Base-by-base conservation (phyloP, 2,113 vertebrate species). In the Notarius lentiginosus region DNA sequence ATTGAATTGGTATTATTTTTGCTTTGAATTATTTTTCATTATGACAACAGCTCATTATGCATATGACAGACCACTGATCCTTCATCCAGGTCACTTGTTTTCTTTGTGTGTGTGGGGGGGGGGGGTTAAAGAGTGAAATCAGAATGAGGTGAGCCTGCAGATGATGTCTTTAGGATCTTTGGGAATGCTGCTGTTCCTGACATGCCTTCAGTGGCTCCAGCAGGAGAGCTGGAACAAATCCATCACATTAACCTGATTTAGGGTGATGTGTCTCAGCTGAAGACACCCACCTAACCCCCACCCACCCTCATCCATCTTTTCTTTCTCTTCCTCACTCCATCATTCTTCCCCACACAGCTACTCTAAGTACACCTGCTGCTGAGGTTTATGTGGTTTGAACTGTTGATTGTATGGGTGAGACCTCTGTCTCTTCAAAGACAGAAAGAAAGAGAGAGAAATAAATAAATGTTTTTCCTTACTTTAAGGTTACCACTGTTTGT, bases 151-250 rank as follows among this genome's bases (percentile, higher is more conserved):
- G 75, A 34, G 63, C 49, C 55, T 93, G 89, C 92, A 95, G 94
- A 95, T 95, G 95, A 93, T 89, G 89, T 92, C 15, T 79, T 55
- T 53, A 79, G n/a, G 53, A 51, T 58, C 82, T 92, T 95, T 93
- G 47, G 11, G 63, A 86, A 63, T 22, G 27, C 80, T 63, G 47
- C 79, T 86, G 55, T 15, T 70, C 34, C 55, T 80, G 61, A 89
- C 58, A 84, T 87, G 82, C 56, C 51, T 89, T 81, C 63, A 83
- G 51, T 88, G 30, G 53, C 53, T 79, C 18, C 88, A 76, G 91
- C 82, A 56, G 84, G 90, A 83, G 73, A 68, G 61, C 82, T 82
- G 77, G 88, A 90, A 89, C 83, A 87, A 93, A 93, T 90, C 81
- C 86, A 90, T 92, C n/a, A 73, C 24, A 66, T 85, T 90, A 89